Evolutionary conservation across 2,113 vertebrate species (phyloP), one percentile per base, ranked within the genome.

Genomic region (Aplodontia rufa): DNA sequence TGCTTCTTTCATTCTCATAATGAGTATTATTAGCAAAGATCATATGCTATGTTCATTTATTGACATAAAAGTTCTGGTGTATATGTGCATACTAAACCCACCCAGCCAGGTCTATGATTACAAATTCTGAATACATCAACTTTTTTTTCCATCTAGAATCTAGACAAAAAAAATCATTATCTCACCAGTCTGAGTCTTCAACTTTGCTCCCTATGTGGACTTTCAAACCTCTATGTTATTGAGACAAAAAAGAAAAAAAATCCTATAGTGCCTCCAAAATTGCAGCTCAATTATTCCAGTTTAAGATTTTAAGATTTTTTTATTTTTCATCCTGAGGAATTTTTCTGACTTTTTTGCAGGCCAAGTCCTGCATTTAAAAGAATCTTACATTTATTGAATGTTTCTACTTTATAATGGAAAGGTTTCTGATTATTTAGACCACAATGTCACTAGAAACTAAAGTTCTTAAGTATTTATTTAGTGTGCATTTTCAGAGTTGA

Each of bases 391-490:
- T 78, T 93, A 74, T 68, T 17, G 86, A 90, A 4, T 55, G 62
- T 78, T 96, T 87, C 3, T 32, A 30, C 24, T 90, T 92, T 83
- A 28, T 53, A 83, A 6, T 30, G 30, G 53, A 28, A 93, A 2
- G 19, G 14, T 79, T 93, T 91, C 55, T 83, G 13, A 12, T 68
- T 80, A 66, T 90, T 82, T 81, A 64, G 76, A 85, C 6, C 22
- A 47, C 62, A 71, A 35, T 88, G 20, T 69, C 87, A 26, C 13
- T 72, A 95, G 66, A 79, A 88, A 93, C 26, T 75, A 45, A 95
- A 94, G 10, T n/a, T 88, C 30, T 66, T 81, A 75, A 78, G 4
- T 37, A 74, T 84, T 75, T 87, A 14, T 78, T 66, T 83, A 68
- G 45, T 78, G 30, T 86, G 79, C 49, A 64, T 80, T 74, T 69